Conservation (phyloP, 2,113 vertebrate genomes). For the Sapajus apella region DNA sequence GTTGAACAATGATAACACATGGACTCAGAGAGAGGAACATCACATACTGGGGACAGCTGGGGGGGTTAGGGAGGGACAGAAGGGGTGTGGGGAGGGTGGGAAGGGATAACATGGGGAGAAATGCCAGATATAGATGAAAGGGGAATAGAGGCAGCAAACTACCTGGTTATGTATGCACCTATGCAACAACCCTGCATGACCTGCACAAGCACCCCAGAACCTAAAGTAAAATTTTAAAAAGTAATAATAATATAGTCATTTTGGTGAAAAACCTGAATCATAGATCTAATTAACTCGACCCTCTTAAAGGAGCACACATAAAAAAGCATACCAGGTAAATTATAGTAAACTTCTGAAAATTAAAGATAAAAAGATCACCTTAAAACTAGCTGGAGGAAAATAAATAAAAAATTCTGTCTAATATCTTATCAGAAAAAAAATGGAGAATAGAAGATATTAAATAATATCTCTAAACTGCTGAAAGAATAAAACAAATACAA, state of each 20-base stretch:
- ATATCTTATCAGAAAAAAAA: not conserved
- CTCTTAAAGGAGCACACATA: not conserved
- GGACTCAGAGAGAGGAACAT: too few relatives aligned
- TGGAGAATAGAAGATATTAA: not conserved
- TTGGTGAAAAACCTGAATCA: constrained; percentile 5
- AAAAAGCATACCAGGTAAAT: not conserved
- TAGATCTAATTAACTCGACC: not conserved
- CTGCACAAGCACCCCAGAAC: too few relatives aligned
- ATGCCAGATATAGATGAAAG: too few relatives aligned
- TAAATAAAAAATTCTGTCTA: not conserved
- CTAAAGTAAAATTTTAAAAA: not conserved
- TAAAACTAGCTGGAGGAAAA: not conserved
- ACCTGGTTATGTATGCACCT: too few relatives aligned
- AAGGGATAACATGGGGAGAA: too few relatives aligned
- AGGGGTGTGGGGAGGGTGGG: too few relatives aligned
- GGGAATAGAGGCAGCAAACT: too few relatives aligned
- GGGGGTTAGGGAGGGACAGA: too few relatives aligned
- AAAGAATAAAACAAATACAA: not conserved
- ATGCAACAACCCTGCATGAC: too few relatives aligned
- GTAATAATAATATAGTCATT: not conserved
- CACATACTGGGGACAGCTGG: too few relatives aligned
- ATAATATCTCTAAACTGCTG: not conserved
- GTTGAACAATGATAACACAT: too few relatives aligned
- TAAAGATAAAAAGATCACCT: not conserved
- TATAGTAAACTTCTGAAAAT: not conserved